Conservation (phyloP, 2,888 invertebrate species). For the Allygus modestus region DNA sequence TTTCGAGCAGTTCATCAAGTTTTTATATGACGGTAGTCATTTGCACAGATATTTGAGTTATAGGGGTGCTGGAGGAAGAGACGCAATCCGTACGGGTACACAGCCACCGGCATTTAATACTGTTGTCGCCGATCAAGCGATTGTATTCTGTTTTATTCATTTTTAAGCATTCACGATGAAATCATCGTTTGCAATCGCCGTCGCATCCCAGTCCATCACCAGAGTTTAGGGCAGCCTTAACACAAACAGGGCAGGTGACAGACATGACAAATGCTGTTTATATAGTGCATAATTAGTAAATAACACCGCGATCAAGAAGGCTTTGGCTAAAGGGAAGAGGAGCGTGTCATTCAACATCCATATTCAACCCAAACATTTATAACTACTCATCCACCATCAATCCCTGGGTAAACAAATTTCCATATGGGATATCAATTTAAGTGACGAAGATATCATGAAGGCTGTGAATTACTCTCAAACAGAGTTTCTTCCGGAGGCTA, state of each 20-base stretch:
- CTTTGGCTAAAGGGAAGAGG: too few relatives aligned
- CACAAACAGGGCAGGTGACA: conserved; percentile 33
- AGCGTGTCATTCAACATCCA: too few relatives aligned
- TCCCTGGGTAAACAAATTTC: too few relatives aligned
- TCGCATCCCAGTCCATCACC: not conserved
- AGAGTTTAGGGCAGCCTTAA: not conserved
- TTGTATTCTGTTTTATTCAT: not conserved
- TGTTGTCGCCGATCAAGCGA: not conserved
- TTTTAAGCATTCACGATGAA: conserved; percentile 16
- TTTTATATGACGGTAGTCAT: conserved; percentile 1
- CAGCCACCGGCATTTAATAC: conserved; percentile 17
- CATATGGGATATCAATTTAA: too few relatives aligned
- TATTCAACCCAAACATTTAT: too few relatives aligned
- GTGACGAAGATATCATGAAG: too few relatives aligned
- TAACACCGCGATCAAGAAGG: too few relatives aligned
- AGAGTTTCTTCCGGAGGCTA: too few relatives aligned
- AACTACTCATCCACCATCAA: too few relatives aligned
- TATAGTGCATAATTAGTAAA: too few relatives aligned
- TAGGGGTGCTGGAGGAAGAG: conserved; percentile 15
- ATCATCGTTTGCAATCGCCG: conserved; percentile 16
- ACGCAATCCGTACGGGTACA: conserved; percentile 11
- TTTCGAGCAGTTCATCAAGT: conserved; percentile 11
- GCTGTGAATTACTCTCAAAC: too few relatives aligned
- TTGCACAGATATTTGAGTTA: not conserved
- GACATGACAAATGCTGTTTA: too few relatives aligned